A percentile compares a stretch with the other conserved stretches of the same genome.
Evolutionary conservation across 1,140 invertebrate genomes (phyloP).

Genomic region (Tribolium madens): DNA sequence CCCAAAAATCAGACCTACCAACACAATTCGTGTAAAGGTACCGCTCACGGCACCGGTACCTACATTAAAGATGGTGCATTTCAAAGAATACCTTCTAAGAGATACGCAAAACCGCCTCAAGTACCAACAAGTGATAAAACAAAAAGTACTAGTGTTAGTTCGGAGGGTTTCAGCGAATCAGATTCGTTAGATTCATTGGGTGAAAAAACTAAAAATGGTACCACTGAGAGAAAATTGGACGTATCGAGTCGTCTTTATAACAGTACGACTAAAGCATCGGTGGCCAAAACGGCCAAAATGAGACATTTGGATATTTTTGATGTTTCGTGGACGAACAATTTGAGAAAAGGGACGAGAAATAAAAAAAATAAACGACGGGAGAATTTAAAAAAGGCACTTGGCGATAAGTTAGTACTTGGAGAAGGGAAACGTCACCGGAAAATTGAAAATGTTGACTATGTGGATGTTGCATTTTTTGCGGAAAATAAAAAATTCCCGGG

Average conservation of each 20-base stretch:
- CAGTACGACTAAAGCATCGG: conserved; percentile 70
- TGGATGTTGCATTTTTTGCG: background rate
- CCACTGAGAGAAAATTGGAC: conserved; percentile 59
- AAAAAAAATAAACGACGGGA: conserved; percentile 45
- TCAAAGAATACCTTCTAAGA: conserved; percentile 50
- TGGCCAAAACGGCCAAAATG: conserved; percentile 72
- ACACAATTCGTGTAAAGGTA: conserved; percentile 78
- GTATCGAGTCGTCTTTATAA: conserved; percentile 67
- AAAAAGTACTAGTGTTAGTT: conserved; percentile 66
- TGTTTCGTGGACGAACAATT: conserved; percentile 53
- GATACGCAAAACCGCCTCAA: conserved; percentile 26
- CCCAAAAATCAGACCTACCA: conserved; percentile 70
- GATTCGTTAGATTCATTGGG: conserved; percentile 64
- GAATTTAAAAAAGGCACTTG: conserved; percentile 23
- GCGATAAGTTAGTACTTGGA: background rate
- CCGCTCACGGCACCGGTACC: conserved; percentile 70
- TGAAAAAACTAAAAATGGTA: conserved; percentile 52
- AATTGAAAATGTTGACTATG: background rate
- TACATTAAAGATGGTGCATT: conserved; percentile 51
- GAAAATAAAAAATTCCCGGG: conserved; percentile 25
- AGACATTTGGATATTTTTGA: conserved; percentile 66
- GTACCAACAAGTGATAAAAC: background rate
- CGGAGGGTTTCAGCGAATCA: conserved; percentile 70
- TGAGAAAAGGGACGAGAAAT: conserved; percentile 50
- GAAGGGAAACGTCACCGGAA: background rate